Conservation (phyloP, 2,888 invertebrate genomes). For the Rhorus exstirpatorius region DNA sequence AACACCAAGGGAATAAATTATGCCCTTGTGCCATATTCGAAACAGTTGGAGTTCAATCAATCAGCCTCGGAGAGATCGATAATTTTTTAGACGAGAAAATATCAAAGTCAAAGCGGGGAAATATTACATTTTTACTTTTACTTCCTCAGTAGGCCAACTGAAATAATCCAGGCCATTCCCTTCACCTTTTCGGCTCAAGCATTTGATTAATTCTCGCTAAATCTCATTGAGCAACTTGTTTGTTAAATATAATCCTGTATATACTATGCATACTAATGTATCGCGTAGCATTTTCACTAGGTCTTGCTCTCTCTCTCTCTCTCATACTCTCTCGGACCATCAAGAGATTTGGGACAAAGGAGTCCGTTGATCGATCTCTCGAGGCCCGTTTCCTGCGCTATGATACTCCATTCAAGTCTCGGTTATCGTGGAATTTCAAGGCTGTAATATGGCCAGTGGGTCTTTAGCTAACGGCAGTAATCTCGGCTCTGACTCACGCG, state of each 20-base stretch:
- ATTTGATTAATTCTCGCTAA: slow-evolving; percentile 49
- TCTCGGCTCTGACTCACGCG: slow-evolving; percentile 58
- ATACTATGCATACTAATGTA: background rate
- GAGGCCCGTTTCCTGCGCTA: slow-evolving; percentile 39
- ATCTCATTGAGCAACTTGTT: slow-evolving; percentile 46
- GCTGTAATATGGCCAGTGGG: slow-evolving; percentile 59
- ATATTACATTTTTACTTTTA: background rate
- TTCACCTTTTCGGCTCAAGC: slow-evolving; percentile 21
- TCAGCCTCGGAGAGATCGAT: background rate
- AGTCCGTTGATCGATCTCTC: slow-evolving; percentile 63
- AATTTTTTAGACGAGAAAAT: background rate
- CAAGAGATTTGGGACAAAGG: slow-evolving; percentile 58
- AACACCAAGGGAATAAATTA: background rate
- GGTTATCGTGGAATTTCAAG: slow-evolving; percentile 68
- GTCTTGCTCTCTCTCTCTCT: background rate
- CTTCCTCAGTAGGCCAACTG: background rate
- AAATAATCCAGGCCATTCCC: slow-evolving; percentile 21
- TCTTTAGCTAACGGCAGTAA: slow-evolving; percentile 50
- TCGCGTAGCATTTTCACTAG: background rate
- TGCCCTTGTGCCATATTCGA: background rate
- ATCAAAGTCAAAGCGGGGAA: background rate
- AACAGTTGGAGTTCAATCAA: background rate
- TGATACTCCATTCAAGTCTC: slow-evolving; percentile 61
- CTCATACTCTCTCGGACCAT: slow-evolving; percentile 34
- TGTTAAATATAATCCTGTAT: background rate